These are phyloP conservation scores for Tyria jacobaeae DNA, from an alignment of 2,888 invertebrate species.

Conservation along the genomic window DNA sequence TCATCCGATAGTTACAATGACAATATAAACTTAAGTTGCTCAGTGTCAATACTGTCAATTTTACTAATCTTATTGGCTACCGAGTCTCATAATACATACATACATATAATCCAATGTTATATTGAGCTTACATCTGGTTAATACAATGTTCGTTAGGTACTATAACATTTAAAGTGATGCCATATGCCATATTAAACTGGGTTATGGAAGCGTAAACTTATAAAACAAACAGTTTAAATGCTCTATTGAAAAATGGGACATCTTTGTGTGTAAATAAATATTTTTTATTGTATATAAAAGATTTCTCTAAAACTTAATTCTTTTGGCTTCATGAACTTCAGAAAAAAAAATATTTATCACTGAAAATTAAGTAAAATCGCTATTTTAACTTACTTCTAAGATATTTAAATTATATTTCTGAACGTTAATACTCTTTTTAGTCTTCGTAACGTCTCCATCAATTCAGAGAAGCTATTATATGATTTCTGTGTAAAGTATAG, in stretches of 20 bases:
- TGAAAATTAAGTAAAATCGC: background rate
- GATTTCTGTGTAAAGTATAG: constrained; percentile 17
- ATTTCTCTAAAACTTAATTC: background rate
- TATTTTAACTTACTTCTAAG: background rate
- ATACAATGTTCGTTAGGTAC: constrained; percentile 48
- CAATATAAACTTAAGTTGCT: background rate
- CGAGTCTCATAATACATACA: background rate
- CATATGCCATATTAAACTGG: constrained; percentile 50
- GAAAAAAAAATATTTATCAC: background rate
- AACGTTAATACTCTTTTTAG: constrained; percentile 9
- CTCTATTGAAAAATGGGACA: constrained; percentile 13
- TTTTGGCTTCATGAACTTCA: background rate
- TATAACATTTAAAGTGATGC: constrained; percentile 54
- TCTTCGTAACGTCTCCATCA: constrained; percentile 9
- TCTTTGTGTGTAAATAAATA: background rate
- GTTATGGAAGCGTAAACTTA: constrained; percentile 50
- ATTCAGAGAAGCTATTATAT: constrained; percentile 15
- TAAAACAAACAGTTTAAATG: constrained; percentile 44
- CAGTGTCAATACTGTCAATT: background rate
- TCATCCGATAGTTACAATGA: background rate
- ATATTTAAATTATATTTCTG: background rate
- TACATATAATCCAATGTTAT: constrained; percentile 17
- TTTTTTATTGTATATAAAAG: background rate
- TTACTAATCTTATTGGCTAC: background rate
- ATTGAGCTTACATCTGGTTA: constrained; percentile 33